Conservation (phyloP, 2,797 vertebrate genomes). For the Sparidentex hasta region DNA sequence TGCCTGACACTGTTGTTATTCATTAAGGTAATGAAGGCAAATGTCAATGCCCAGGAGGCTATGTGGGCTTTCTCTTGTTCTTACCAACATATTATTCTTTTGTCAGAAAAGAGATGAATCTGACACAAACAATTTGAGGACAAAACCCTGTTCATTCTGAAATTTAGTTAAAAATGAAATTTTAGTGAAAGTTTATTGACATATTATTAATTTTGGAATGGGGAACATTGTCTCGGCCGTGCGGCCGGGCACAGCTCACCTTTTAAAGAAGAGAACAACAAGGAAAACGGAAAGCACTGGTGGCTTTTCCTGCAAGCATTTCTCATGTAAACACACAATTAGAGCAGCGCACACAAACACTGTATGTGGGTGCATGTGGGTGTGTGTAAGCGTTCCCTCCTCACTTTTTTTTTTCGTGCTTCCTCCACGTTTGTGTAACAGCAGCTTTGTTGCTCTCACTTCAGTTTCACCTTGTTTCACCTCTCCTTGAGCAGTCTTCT, state of each 20-base stretch:
- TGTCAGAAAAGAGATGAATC: neutral
- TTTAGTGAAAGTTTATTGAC: neutral
- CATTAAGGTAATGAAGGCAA: constrained; percentile 18
- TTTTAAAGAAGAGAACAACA: neutral
- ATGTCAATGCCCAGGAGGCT: neutral
- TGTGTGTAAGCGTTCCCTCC: constrained; percentile 1
- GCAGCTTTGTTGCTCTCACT: constrained; percentile 12
- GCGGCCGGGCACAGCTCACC: neutral
- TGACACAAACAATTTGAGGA: neutral
- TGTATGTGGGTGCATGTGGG: neutral
- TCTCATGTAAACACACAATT: constrained; percentile 52
- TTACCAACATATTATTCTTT: neutral
- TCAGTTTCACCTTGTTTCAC: neutral
- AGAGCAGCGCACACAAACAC: neutral
- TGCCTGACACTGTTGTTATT: constrained; percentile 19
- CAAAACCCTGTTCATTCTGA: neutral
- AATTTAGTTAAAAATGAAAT: too few species aligned
- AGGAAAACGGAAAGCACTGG: neutral
- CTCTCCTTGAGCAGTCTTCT: neutral
- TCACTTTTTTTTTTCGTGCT: constrained; percentile 10
- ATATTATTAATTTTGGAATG: neutral
- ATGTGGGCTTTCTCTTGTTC: constrained; percentile 6
- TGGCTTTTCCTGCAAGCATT: constrained; percentile 57
- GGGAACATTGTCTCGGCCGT: neutral
- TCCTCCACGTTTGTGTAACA: constrained; percentile 29